Conservation (phyloP, 2,797 vertebrate species). For the Gymnoscopelus microlampas region DNA sequence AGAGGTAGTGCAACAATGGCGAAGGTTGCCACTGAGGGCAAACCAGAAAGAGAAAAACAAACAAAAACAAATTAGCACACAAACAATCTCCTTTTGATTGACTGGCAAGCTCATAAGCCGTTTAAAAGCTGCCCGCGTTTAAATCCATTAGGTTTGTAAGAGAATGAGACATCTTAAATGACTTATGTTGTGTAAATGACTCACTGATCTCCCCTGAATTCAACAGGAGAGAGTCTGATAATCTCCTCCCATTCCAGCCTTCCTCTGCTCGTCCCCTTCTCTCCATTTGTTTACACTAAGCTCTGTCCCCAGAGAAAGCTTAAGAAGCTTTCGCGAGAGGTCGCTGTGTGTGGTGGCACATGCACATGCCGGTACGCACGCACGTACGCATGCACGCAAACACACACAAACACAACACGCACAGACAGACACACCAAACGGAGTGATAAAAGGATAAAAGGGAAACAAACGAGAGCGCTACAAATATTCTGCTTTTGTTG, state of each 20-base stretch:
- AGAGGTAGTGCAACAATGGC: conserved; percentile 19
- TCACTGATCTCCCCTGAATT: conserved; percentile 72
- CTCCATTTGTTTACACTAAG: conserved; percentile 80
- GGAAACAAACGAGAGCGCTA: conserved; percentile 24
- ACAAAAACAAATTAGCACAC: too few species aligned
- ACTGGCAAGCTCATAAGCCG: conserved; percentile 57
- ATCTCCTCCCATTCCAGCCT: conserved; percentile 72
- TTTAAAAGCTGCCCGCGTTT: conserved; percentile 59
- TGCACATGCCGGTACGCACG: conserved; percentile 17
- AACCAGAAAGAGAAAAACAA: conserved; percentile 6
- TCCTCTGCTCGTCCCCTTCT: conserved; percentile 45
- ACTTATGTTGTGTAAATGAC: conserved; percentile 76
- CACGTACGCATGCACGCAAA: conserved; percentile 21
- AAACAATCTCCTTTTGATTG: conserved; percentile 25
- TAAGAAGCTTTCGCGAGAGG: conserved; percentile 74
- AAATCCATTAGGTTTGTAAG: conserved; percentile 70
- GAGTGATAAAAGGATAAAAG: conserved; percentile 30
- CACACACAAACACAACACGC: conserved; percentile 12
- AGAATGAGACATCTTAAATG: conserved; percentile 74
- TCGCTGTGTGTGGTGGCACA: conserved; percentile 69
- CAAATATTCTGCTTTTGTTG: conserved; percentile 12
- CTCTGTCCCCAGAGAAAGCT: conserved; percentile 75
- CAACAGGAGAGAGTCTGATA: conserved; percentile 69
- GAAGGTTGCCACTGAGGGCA: conserved; percentile 3
- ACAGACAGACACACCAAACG: conserved; percentile 14